These are phyloP conservation scores for Heloderma charlesbogerti DNA, from an alignment of 2,113 vertebrate genomes.

Conservation along the genomic window DNA sequence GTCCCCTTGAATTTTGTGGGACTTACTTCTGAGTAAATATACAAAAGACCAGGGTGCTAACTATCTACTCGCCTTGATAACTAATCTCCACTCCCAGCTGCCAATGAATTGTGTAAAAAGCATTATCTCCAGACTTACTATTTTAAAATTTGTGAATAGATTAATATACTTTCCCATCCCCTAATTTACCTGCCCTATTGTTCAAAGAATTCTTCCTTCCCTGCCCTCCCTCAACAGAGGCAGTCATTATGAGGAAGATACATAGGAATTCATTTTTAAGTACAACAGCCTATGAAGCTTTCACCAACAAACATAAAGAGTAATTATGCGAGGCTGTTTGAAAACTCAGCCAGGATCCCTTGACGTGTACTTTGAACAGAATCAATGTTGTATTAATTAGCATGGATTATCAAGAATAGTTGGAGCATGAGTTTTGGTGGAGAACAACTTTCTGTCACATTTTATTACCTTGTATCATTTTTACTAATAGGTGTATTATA, in stretches of 20 bases:
- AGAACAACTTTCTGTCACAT: slow-evolving; percentile 74
- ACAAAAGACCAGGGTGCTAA: not conserved
- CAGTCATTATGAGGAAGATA: slow-evolving; percentile 42
- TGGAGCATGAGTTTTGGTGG: slow-evolving; percentile 40
- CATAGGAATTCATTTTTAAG: slow-evolving; percentile 32
- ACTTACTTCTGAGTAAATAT: not conserved
- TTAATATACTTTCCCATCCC: not conserved
- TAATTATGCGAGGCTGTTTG: slow-evolving; percentile 43
- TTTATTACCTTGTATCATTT: slow-evolving; percentile 70
- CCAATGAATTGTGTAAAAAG: not conserved
- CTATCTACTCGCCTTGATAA: not conserved
- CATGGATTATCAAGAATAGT: slow-evolving; percentile 56
- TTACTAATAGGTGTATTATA: slow-evolving; percentile 70
- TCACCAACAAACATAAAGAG: slow-evolving; percentile 47
- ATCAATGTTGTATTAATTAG: slow-evolving; percentile 70
- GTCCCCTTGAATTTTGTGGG: not conserved
- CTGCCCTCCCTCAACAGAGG: not conserved
- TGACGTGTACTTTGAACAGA: slow-evolving; percentile 60
- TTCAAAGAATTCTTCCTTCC: not conserved
- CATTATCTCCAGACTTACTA: slow-evolving; percentile 9
- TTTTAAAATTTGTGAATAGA: not conserved
- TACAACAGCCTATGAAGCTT: slow-evolving; percentile 20
- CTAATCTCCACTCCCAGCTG: not conserved
- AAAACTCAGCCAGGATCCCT: slow-evolving; percentile 43
- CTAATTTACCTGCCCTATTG: slow-evolving; percentile 6